Evolutionary conservation across 1,140 invertebrate genomes (phyloP).

Genomic region (Kradibia gibbosae): DNA sequence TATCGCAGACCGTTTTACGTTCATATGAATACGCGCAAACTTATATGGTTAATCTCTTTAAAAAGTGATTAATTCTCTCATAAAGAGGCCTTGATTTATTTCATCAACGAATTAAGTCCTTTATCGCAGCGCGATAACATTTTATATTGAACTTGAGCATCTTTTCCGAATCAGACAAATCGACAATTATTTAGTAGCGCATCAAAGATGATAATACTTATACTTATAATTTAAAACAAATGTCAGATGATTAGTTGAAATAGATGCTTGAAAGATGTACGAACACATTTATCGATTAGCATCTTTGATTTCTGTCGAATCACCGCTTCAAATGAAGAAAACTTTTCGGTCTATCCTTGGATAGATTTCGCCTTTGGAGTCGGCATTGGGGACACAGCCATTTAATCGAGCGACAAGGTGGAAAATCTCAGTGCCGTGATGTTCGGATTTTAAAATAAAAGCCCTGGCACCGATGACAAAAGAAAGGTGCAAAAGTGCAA

Average conservation of each 20-base stretch:
- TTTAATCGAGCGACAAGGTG: background rate
- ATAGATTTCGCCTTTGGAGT: background rate
- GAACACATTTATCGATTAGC: conserved; percentile 34
- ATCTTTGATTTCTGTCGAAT: conserved; percentile 49
- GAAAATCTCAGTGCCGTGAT: background rate
- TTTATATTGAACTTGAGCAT: background rate
- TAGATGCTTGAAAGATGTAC: conserved; percentile 28
- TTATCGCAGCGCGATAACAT: background rate
- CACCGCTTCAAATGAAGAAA: conserved; percentile 41
- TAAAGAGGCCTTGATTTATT: background rate
- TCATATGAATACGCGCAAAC: background rate
- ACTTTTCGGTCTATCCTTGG: background rate
- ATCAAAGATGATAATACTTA: background rate
- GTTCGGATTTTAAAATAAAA: background rate
- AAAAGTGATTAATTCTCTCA: background rate
- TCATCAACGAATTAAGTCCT: background rate
- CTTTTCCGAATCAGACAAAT: background rate
- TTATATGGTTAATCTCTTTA: background rate
- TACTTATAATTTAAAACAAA: conserved; percentile 17
- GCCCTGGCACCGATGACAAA: background rate
- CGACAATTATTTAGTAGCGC: conserved; percentile 9
- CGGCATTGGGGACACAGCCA: too few relatives aligned
- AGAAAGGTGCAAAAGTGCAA: background rate
- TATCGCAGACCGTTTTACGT: background rate
- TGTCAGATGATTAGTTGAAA: conserved; percentile 45